A percentile compares a stretch with the other conserved stretches of the same genome.
Evolutionary conservation across 2,797 vertebrate species (phyloP).

Genomic region (Psittacula echo): DNA sequence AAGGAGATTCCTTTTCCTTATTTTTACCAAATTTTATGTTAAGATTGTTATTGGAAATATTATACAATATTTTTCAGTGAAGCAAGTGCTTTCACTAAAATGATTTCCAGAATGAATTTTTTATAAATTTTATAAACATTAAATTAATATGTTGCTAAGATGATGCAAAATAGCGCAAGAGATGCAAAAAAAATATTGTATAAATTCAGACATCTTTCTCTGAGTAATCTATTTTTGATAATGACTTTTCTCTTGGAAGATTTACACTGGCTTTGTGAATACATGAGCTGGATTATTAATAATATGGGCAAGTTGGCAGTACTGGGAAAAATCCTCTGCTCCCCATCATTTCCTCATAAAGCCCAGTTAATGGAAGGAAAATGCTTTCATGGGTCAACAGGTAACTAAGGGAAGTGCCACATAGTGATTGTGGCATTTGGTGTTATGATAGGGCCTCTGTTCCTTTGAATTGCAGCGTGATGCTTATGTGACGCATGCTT

Average conservation of each 20-base stretch:
- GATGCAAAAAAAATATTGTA: background rate
- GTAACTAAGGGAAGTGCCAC: constrained; percentile 5
- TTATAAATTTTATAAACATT: background rate
- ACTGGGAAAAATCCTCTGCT: background rate
- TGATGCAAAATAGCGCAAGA: background rate
- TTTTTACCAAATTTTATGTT: background rate
- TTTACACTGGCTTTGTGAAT: background rate
- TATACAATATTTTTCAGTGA: background rate
- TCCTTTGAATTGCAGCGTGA: background rate
- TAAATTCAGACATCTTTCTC: background rate
- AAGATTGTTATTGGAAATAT: background rate
- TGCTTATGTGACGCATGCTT: background rate
- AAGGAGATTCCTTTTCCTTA: background rate
- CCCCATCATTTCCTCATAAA: constrained; percentile 26
- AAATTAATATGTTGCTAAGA: background rate
- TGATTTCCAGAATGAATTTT: background rate
- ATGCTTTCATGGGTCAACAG: constrained; percentile 26
- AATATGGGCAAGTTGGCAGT: background rate
- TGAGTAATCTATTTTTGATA: background rate
- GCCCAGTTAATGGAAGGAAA: constrained; percentile 6
- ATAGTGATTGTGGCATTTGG: background rate
- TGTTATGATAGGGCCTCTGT: background rate
- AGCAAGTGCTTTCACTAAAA: background rate
- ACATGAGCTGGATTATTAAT: constrained; percentile 8
- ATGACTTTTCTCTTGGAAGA: background rate